Percentiles rank a stretch among this genome's conserved stretches.
Evolutionary conservation across 2,888 invertebrate species (phyloP).

Genomic region (Cloeon dipterum): DNA sequence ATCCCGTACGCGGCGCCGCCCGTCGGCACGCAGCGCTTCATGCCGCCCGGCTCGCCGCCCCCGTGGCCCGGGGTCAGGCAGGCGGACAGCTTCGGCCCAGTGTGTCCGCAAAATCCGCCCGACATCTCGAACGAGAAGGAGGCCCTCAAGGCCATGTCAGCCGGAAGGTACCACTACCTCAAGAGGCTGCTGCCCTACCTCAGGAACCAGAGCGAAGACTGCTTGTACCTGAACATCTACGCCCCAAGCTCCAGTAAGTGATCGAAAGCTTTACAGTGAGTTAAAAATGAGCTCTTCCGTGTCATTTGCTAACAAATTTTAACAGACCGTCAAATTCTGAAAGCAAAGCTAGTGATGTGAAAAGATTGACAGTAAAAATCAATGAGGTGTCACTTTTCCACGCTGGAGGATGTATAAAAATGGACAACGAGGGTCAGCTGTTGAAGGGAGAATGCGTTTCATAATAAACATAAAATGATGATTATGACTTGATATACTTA

Average conservation of each 20-base stretch:
- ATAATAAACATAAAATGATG: no score
- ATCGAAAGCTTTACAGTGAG: no score
- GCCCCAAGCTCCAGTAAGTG: constrained; percentile 36
- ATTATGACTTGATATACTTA: no score
- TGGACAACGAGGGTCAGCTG: no score
- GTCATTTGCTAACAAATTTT: no score
- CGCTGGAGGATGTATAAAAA: no score
- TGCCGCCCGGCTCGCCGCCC: constrained; percentile 20
- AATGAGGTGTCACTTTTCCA: no score
- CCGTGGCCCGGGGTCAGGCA: constrained; percentile 15
- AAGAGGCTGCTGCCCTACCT: constrained; percentile 63
- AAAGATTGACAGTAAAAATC: no score
- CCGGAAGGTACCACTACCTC: constrained; percentile 71
- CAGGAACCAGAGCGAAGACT: constrained; percentile 89
- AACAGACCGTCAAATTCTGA: no score
- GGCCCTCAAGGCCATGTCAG: constrained; percentile 46
- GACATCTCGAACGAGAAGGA: constrained; percentile 5
- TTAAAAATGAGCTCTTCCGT: no score
- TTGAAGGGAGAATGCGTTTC: no score
- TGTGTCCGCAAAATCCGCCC: constrained; percentile 19
- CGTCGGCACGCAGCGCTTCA: constrained; percentile 14
- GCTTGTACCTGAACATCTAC: constrained; percentile 88
- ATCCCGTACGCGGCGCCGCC: constrained; percentile 5
- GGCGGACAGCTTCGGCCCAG: constrained; percentile 14
- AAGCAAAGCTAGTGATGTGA: no score